Evolutionary conservation across 1,140 invertebrate species (phyloP), one percentile per base, ranked within the genome.

Genomic region (Cryptotermes secundus): DNA sequence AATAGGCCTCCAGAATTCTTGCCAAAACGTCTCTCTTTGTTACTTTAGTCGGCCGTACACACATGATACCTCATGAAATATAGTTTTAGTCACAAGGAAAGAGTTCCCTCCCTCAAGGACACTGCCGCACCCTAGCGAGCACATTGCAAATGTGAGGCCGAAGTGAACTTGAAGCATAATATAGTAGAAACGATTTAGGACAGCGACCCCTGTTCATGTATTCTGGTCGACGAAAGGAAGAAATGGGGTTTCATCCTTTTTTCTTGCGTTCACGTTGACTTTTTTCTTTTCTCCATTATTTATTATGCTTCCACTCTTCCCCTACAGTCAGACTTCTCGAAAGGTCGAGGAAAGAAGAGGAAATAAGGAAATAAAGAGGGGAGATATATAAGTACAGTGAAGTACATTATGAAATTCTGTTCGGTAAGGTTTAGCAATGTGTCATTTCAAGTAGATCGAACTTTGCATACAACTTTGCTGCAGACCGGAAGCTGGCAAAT

Each of bases 261-360:
- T 72, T 72, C 2, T 9, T 72, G 9, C 59, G 59, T 72, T 72
- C 14, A 72, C 59, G 31, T 72, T n/a, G 59, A 72, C n/a, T 72
- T 72, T 72, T 72, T 72, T n/a, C 59, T 31, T 72, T n/a, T 72
- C 26, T 72, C 59, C n/a, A 72, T 72, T 72, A 72, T 72, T 72
- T 72, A 72, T 72, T 72, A 9, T 14, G n/a, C 31, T 14, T 72
- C n/a, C 59, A 31, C 26, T 72, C 59, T 31, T 72, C 59, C 59
- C 59, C 59, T 31, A 31, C 59, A 72, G 59, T 3, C 59, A 72
- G 59, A 72, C 59, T 72, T 72, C 59, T 72, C 26, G n/a, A 72
- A 72, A 49, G 45, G 45, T 49, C 45, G 45, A 49, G 22, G 45
- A 49, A 49, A 72, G 59, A 72, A n/a, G 59, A 72, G 59, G 31